phyloP scores from a whole-genome alignment of 2,888 invertebrate genomes.

The Morpho helenor region DNA sequence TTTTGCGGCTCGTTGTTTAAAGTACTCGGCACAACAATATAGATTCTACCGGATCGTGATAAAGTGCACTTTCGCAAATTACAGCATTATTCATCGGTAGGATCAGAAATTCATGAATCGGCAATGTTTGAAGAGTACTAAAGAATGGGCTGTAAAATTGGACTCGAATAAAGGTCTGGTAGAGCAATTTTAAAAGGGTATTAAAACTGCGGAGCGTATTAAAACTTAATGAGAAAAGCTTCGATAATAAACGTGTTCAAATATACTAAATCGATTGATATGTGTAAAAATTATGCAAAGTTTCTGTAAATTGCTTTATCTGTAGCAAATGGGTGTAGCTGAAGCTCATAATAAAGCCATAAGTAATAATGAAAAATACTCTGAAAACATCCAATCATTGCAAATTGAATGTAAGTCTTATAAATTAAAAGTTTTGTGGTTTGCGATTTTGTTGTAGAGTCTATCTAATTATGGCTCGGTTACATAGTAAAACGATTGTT shows the following conservation, averaged over 20 bases:
- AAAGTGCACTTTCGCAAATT: slow-evolving; percentile 36
- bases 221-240: slow-evolving; percentile 1
- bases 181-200: slow-evolving; percentile 7
- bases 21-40: slow-evolving; percentile 34
- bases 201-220: slow-evolving; percentile 1
- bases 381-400: no score
- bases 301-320: no score
- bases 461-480: no score
- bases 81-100: slow-evolving; percentile 22
- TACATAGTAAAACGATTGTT: no score
- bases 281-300: no score
- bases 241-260: background rate
- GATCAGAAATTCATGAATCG: slow-evolving; percentile 25
- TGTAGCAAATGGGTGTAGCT: no score
- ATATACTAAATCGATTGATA: background rate
- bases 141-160: slow-evolving; percentile 19
- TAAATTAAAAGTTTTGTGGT: no score
- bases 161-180: slow-evolving; percentile 9
- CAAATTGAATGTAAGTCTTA: no score
- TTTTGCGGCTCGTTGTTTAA: slow-evolving; percentile 36
- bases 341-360: no score
- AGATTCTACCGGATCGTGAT: slow-evolving; percentile 36
- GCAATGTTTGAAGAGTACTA: slow-evolving; percentile 23
- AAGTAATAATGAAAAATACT: no score
- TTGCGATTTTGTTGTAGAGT: no score